Evolutionary conservation across 1,140 invertebrate genomes (phyloP), one percentile per base, ranked within the genome.

Genomic region (Bursaphelenchus mucronatus): DNA sequence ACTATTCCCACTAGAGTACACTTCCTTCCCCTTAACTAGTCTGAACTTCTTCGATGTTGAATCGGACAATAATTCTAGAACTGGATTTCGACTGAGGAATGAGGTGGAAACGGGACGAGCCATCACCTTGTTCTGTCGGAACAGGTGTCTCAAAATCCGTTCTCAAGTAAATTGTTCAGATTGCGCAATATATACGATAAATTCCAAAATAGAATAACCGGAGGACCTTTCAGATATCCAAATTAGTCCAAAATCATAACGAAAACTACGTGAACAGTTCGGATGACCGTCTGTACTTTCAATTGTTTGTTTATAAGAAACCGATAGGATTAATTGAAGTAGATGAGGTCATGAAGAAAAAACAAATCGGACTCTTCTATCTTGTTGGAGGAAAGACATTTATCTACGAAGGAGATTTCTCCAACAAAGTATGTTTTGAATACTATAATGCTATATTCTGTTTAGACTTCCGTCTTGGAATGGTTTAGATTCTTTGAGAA

Each of bases 201-300:
- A n/a, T 49, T 19, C 13, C 13, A 49, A n/a, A 17, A 8, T 13
- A 3, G 17, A 10, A 8, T 15, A 8, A 1, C 30, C n/a, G 10
- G 11, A 15, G 17, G 30, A 15, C 10, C 19, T 17, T 55, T 13
- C 45, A 71, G 70, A 64, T 71, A 13, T 53, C 73, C 5, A 71
- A 53, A 9, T 75, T 71, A 72, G n/a, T 71, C 8, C 45, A 57
- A 21, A 49, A 71, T 44, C 69, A 66, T 66, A 71, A 71, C 67
- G 43, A 45, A 10, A 43, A 62, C 8, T 13, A 44, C 11, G 75
- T 67, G 30, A 49, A 40, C 5, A 39, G 41, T 15, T 15, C 39
- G 45, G 15, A 70, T 8, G 8, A 76, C 15, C 13, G 52, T 56
- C 13, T 71, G 11, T 52, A 41, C 17, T 76, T 68, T 45, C 72